Conservation (phyloP, 2,797 vertebrate species). For the Alauda arvensis region DNA sequence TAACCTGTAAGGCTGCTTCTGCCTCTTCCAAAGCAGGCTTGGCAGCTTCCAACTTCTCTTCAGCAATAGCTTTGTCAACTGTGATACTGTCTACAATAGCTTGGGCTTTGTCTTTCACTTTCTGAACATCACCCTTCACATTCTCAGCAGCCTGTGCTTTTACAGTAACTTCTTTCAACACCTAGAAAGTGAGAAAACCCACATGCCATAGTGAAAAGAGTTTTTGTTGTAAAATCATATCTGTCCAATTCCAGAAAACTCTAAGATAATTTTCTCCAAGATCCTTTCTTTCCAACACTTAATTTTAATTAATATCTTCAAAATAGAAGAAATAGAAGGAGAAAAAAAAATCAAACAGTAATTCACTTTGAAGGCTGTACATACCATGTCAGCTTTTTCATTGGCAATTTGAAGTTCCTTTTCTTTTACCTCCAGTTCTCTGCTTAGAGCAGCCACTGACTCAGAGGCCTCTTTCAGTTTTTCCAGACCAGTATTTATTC, state of each 20-base stretch:
- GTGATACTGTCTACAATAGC: constrained; percentile 92
- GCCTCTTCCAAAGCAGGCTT: constrained; percentile 90
- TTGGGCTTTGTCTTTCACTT: constrained; percentile 96
- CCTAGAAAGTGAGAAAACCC: constrained; percentile 69
- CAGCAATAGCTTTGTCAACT: constrained; percentile 88
- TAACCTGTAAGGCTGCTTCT: constrained; percentile 88
- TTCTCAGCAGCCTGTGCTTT: constrained; percentile 93
- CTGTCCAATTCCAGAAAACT: background rate
- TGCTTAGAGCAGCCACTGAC: constrained; percentile 88
- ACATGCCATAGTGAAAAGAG: background rate
- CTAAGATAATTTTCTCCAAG: background rate
- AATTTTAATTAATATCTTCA: background rate
- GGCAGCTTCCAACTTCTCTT: constrained; percentile 89
- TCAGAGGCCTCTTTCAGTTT: constrained; percentile 94
- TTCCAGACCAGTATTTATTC: constrained; percentile 92
- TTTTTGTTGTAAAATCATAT: background rate
- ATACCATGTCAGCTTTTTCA: constrained; percentile 90
- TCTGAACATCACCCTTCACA: constrained; percentile 92
- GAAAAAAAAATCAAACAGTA: background rate
- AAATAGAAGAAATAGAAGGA: background rate
- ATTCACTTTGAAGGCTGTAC: background rate
- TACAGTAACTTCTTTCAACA: constrained; percentile 91
- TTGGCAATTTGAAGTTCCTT: constrained; percentile 91
- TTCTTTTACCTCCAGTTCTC: constrained; percentile 90
- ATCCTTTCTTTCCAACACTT: background rate